Evolutionary conservation across 2,797 vertebrate species (phyloP).

Genomic region (Adelosebastes latens): DNA sequence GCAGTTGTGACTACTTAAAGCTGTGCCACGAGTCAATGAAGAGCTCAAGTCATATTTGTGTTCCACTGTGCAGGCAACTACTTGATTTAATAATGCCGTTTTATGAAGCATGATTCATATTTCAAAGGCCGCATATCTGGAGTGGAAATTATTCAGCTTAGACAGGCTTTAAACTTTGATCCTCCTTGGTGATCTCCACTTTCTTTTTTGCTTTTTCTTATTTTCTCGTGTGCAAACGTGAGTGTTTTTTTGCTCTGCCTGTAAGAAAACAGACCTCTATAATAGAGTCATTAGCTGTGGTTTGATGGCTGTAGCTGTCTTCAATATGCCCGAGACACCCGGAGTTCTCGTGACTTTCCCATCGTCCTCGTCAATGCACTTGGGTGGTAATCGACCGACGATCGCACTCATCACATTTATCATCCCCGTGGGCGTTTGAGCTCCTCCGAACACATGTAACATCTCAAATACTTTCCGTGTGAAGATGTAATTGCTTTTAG

Average conservation of each 20-base stretch:
- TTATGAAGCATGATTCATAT: conserved; percentile 76
- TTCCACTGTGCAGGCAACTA: conserved; percentile 66
- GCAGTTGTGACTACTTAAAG: conserved; percentile 64
- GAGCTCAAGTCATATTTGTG: conserved; percentile 49
- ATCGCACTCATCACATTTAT: conserved; percentile 39
- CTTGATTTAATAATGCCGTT: conserved; percentile 69
- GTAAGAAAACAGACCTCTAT: conserved; percentile 58
- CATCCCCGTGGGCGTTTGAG: conserved; percentile 1
- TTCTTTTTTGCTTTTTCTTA: conserved; percentile 19
- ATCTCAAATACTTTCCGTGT: conserved; percentile 46
- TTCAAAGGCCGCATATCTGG: conserved; percentile 67
- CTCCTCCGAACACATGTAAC: conserved; percentile 45
- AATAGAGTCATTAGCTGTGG: conserved; percentile 69
- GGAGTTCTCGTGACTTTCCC: conserved; percentile 51
- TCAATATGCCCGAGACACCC: conserved; percentile 38
- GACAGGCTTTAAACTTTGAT: conserved; percentile 71
- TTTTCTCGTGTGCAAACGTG: conserved; percentile 37
- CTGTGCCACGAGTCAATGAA: conserved; percentile 57
- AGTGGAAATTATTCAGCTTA: conserved; percentile 70
- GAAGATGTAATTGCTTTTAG: conserved; percentile 56
- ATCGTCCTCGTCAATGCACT: conserved; percentile 27
- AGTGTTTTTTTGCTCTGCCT: conserved; percentile 26
- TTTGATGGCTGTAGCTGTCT: conserved; percentile 56
- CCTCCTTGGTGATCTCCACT: conserved; percentile 73
- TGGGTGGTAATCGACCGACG: conserved; percentile 65